Evolutionary conservation across 64 coral and sea anemone genomes (phyloP).

Genomic region (Actinia tenebrosa): DNA sequence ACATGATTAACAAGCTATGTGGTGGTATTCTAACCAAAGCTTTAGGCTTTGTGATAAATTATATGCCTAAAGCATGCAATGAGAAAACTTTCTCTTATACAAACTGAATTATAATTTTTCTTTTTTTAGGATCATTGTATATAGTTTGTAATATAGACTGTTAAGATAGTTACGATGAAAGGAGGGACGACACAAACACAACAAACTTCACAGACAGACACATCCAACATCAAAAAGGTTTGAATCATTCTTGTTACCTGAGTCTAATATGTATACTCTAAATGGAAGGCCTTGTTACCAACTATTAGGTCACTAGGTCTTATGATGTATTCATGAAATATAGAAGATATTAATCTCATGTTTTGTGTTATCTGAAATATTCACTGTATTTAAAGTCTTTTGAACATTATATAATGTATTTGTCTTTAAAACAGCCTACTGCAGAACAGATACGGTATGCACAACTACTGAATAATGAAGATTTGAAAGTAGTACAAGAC

Average conservation of each 20-base stretch:
- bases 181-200: constrained; percentile 26
- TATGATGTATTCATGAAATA: too few species aligned
- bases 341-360: too few species aligned
- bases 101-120: background rate
- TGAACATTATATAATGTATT: background rate
- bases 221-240: constrained; percentile 25
- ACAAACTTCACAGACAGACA: constrained; percentile 16
- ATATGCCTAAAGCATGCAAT: background rate
- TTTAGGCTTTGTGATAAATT: background rate
- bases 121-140: constrained; percentile 16
- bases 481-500: constrained; percentile 59
- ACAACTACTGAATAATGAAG: constrained; percentile 74
- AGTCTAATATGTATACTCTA: too few species aligned
- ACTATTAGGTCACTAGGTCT: too few species aligned
- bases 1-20: background rate
- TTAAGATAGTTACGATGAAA: constrained; percentile 7
- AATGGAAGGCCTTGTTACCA: too few species aligned
- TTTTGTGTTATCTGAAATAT: too few species aligned
- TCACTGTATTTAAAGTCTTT: too few species aligned
- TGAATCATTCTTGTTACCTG: background rate
- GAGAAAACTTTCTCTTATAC: too few species aligned
- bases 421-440: constrained; percentile 58
- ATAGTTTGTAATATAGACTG: constrained; percentile 32
- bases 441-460: constrained; percentile 97
- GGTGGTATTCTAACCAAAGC: background rate